These are phyloP conservation scores for Sinopyrophorus schimmeli DNA, from an alignment of 2,888 invertebrate genomes.

Conservation along the genomic window DNA sequence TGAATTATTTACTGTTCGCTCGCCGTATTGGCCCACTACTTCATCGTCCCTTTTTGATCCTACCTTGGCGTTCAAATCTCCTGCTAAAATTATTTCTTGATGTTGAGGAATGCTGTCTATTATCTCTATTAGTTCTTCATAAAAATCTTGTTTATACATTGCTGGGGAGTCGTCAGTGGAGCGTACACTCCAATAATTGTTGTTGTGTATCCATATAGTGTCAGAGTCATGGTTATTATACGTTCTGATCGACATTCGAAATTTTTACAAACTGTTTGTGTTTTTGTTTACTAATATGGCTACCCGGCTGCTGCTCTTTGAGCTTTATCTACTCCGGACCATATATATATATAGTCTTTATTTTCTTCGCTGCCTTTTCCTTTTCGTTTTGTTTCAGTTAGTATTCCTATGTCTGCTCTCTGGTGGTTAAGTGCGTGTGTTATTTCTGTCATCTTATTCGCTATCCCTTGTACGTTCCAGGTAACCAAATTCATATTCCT, in stretches of 20 bases:
- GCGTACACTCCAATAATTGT: not conserved
- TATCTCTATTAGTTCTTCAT: not conserved
- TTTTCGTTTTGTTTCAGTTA: constrained; percentile 4
- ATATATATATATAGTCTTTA: not conserved
- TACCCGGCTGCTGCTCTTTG: not conserved
- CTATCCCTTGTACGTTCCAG: constrained; percentile 4
- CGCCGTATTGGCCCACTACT: not conserved
- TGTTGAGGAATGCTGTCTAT: not conserved
- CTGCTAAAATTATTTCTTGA: constrained; percentile 1
- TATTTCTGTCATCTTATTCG: constrained; percentile 7
- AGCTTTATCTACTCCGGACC: constrained; percentile 6
- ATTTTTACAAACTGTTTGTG: not conserved
- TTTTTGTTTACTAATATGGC: constrained; percentile 2
- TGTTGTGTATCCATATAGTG: constrained; percentile 3
- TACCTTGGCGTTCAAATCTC: not conserved
- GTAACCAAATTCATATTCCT: constrained; percentile 4
- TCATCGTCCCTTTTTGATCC: not conserved
- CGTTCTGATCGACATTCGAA: not conserved
- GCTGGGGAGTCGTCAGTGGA: too few relatives aligned
- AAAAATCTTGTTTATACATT: not conserved
- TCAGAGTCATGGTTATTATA: constrained; percentile 6
- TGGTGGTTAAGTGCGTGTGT: not conserved
- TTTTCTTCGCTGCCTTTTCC: not conserved
- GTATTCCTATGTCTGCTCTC: not conserved
- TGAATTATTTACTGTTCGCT: not conserved